These are phyloP conservation scores for Cotesia congregata DNA, from an alignment of 2,888 invertebrate species.

Conservation along the genomic window DNA sequence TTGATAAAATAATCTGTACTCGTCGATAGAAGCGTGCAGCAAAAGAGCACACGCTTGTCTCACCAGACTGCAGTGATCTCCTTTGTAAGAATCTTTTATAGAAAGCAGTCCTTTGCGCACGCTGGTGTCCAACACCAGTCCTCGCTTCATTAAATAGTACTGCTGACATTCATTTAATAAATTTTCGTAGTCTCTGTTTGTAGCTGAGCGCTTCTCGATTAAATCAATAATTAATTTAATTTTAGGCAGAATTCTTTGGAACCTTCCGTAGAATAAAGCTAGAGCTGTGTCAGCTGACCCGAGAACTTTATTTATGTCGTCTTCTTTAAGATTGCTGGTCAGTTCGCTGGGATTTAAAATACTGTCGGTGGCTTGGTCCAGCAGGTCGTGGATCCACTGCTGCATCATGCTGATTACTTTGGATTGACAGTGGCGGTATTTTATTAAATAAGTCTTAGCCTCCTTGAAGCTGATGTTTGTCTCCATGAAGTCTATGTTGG, in stretches of 20 bases:
- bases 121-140: slow-evolving; percentile 74
- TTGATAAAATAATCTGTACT: slow-evolving; percentile 90
- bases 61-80: slow-evolving; percentile 87
- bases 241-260: slow-evolving; percentile 91
- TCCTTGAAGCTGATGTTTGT: slow-evolving; percentile 88
- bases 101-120: slow-evolving; percentile 68
- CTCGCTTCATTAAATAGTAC: slow-evolving; percentile 84
- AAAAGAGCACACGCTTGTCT: slow-evolving; percentile 91
- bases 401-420: slow-evolving; percentile 86
- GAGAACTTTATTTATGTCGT: slow-evolving; percentile 50
- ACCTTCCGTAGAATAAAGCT: slow-evolving; percentile 94
- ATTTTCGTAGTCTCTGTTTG: slow-evolving; percentile 82
- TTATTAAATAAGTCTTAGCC: slow-evolving; percentile 83
- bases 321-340: slow-evolving; percentile 4
- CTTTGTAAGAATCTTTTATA: slow-evolving; percentile 73
- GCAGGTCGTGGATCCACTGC: slow-evolving; percentile 81
- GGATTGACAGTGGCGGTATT: slow-evolving; percentile 87
- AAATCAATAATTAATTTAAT: slow-evolving; percentile 85
- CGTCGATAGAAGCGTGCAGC: slow-evolving; percentile 94
- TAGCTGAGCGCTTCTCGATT: slow-evolving; percentile 83
- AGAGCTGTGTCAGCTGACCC: slow-evolving; percentile 78
- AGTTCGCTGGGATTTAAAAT: slow-evolving; percentile 58
- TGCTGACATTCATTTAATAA: slow-evolving; percentile 86
- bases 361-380: slow-evolving; percentile 83
- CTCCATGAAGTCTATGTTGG: slow-evolving; percentile 87